These are phyloP conservation scores for Coelopa pilipes DNA, from an alignment of 2,888 invertebrate species.

Conservation along the genomic window DNA sequence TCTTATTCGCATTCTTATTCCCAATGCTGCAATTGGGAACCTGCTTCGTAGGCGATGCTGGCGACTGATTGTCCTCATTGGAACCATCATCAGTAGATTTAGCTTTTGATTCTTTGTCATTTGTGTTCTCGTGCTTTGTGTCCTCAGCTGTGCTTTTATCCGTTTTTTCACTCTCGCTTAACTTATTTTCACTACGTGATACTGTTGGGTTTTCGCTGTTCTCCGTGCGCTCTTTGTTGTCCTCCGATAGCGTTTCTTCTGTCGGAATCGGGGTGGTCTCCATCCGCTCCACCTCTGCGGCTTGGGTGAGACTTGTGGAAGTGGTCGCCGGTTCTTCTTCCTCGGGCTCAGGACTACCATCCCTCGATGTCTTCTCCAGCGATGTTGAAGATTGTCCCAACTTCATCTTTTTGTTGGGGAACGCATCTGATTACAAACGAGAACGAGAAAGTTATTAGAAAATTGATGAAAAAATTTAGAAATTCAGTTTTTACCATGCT, in stretches of 20 bases:
- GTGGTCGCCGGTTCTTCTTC: conserved; percentile 21
- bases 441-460: too few relatives aligned
- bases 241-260: conserved; percentile 37
- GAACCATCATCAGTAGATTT: not conserved
- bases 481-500: conserved; percentile 52
- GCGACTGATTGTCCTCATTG: conserved; percentile 6
- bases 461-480: too few relatives aligned
- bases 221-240: conserved; percentile 33
- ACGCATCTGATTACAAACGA: conserved; percentile 47
- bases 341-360: conserved; percentile 45
- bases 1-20: conserved; percentile 54
- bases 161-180: not conserved
- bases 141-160: conserved; percentile 20
- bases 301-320: too few relatives aligned
- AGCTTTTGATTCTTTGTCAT: conserved; percentile 48
- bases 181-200: conserved; percentile 34
- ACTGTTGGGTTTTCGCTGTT: not conserved
- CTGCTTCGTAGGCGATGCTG: conserved; percentile 44
- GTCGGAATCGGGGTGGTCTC: conserved; percentile 30
- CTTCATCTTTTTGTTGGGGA: conserved; percentile 53
- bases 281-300: conserved; percentile 30
- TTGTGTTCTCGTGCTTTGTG: conserved; percentile 16
- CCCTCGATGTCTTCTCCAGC: conserved; percentile 46
- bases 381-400: conserved; percentile 37
- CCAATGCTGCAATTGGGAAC: conserved; percentile 38